Evolutionary conservation across 1,140 invertebrate genomes (phyloP), one percentile per base, ranked within the genome.

Genomic region (Sesamia nonagrioides): DNA sequence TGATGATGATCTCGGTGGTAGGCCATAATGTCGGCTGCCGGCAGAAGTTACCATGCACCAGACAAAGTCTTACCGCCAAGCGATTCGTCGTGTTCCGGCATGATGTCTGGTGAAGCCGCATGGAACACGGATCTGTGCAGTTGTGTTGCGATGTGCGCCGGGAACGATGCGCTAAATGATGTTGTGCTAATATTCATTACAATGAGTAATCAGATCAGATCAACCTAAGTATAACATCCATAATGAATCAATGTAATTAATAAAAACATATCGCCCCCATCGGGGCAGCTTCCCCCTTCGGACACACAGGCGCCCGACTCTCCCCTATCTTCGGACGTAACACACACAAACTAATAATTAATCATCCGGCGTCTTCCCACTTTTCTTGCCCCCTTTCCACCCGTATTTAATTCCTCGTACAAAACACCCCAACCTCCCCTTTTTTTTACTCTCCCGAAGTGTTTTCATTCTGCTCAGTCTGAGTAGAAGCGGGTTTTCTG

Each of bases 281-380:
- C 18, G 11, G 15, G 27, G 2, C 27, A 27, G 54, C 52, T 17
- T 7, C 79, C 72, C 73, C 79, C 77, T n/a, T 84, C 77, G 69
- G 71, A 79, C 83, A 88, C 85, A 85, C 85, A 80, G 48, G 40
- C 73, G 73, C 37, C 52, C 76, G 45, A 3, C 8, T 56, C 69
- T 54, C 81, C 82, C 81, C 83, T 88, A 92, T 92, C 90, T 91
- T 89, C 82, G 81, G 82, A 68, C 63, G 63, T 27, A 90, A 92
- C 91, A 94, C 92, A 94, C 88, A 94, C 91, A 92, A 92, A 92
- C 91, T 91, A 89, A 92, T 92, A 92, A 92, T 92, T 92, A 92
- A 94, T 94, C 92, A 94, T 94, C 91, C 86, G 85, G 85, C 90
- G 79, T 92, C 91, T 92, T 93, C 82, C 83, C 69, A 77, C 82